A percentile compares a stretch with the other conserved stretches of the same genome.
These are phyloP conservation scores for Agriopis leucophaearia DNA, from an alignment of 2,888 invertebrate genomes.

Conservation along the genomic window DNA sequence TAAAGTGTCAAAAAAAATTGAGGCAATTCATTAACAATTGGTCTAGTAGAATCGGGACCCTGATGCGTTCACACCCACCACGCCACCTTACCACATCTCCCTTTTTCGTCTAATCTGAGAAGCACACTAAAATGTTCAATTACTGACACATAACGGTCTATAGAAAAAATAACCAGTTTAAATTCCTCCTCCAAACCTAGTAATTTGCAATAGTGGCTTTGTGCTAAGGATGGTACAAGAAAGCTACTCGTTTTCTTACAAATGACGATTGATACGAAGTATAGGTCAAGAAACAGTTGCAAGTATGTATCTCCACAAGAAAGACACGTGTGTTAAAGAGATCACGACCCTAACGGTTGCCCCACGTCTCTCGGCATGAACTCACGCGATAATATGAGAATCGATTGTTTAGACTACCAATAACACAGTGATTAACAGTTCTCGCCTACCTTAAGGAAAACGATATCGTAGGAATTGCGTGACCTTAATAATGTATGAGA, in stretches of 20 bases:
- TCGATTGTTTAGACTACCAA: conserved; percentile 70
- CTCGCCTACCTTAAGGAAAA: conserved; percentile 46
- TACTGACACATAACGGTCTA: too few relatives aligned
- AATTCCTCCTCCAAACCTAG: neutral
- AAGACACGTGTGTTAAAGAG: conserved; percentile 64
- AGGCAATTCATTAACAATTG: too few relatives aligned
- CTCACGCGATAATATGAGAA: conserved; percentile 63
- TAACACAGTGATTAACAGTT: conserved; percentile 52
- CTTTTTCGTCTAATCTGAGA: too few relatives aligned
- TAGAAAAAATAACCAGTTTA: too few relatives aligned
- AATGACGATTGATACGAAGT: conserved; percentile 27
- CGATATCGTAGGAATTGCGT: conserved; percentile 47
- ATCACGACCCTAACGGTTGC: conserved; percentile 68
- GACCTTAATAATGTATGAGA: conserved; percentile 50
- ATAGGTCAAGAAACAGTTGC: conserved; percentile 39
- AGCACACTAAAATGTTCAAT: too few relatives aligned
- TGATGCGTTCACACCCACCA: too few relatives aligned
- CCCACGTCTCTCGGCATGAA: conserved; percentile 50
- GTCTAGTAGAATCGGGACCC: too few relatives aligned
- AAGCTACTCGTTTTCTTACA: neutral
- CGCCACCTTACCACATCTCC: too few relatives aligned
- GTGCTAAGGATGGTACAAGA: neutral
- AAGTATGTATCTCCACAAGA: conserved; percentile 44
- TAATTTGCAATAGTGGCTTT: neutral
- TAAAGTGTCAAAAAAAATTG: too few relatives aligned